A percentile compares a stretch with the other conserved stretches of the same genome.
Evolutionary conservation across 2,797 vertebrate species (phyloP).

Genomic region (Micropoecilia bifurca): DNA sequence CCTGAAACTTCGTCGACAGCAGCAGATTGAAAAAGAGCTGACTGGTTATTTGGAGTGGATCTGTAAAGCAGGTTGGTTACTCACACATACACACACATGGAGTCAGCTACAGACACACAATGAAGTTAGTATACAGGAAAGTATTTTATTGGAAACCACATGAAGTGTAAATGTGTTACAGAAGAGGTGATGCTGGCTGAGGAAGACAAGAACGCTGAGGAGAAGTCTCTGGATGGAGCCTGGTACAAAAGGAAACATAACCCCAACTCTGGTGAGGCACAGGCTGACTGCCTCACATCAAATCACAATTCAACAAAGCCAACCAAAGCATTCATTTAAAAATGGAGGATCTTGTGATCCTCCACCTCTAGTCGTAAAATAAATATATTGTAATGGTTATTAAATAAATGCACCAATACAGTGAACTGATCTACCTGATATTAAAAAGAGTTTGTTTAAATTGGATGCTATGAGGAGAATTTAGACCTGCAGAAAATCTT

Average conservation of each 20-base stretch:
- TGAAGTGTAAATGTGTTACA: slow-evolving; percentile 58
- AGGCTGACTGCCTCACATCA: neutral
- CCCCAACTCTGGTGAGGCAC: slow-evolving; percentile 73
- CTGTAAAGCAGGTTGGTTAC: slow-evolving; percentile 88
- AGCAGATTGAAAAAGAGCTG: slow-evolving; percentile 96
- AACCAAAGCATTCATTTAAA: neutral
- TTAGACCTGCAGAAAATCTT: neutral
- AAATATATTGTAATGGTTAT: neutral
- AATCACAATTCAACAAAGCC: neutral
- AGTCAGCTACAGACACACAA: neutral
- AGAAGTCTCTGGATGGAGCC: slow-evolving; percentile 92
- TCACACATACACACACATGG: neutral
- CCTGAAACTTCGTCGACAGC: slow-evolving; percentile 93
- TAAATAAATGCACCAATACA: neutral
- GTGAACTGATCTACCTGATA: neutral
- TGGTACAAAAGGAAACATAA: slow-evolving; percentile 80
- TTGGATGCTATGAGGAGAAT: neutral
- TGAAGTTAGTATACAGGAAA: neutral
- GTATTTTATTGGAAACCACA: neutral
- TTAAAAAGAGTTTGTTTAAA: neutral
- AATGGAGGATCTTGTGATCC: neutral
- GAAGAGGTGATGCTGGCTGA: slow-evolving; percentile 98
- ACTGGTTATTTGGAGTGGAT: slow-evolving; percentile 98
- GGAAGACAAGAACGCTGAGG: slow-evolving; percentile 93
- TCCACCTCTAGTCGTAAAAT: neutral